Conservation (phyloP, 2,888 invertebrate genomes). For the Drosophila longiperda region DNA sequence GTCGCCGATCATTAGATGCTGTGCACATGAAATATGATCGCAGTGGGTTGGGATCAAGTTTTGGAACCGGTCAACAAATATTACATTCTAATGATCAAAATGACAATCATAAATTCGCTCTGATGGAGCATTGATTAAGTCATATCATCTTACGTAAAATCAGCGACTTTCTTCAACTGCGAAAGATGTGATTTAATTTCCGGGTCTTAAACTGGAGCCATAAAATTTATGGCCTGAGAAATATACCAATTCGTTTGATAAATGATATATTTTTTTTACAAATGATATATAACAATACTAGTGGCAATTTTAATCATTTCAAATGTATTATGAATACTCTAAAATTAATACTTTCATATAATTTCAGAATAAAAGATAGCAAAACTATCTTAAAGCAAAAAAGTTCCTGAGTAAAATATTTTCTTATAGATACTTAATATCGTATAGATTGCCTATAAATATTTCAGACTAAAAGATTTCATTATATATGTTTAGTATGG, state of each 20-base stretch:
- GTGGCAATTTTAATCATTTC: not conserved
- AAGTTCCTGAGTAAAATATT: not conserved
- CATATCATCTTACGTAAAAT: constrained; percentile 54
- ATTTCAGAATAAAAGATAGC: not conserved
- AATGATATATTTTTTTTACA: too few relatives aligned
- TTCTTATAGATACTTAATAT: too few relatives aligned
- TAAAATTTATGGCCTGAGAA: not conserved
- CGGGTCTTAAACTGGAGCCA: constrained; percentile 9
- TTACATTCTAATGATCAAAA: constrained; percentile 69
- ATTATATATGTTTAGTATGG: not conserved
- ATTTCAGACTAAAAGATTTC: too few relatives aligned
- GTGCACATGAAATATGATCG: constrained; percentile 65
- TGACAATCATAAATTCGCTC: constrained; percentile 61
- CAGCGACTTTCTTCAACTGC: constrained; percentile 31
- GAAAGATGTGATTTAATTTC: constrained; percentile 38
- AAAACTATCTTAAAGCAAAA: not conserved
- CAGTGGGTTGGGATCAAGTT: constrained; percentile 34
- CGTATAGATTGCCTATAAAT: not conserved
- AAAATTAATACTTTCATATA: not conserved
- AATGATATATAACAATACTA: not conserved
- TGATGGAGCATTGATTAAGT: constrained; percentile 67
- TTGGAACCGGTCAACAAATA: constrained; percentile 58
- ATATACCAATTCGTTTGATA: not conserved
- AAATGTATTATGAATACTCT: not conserved
- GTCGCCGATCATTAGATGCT: constrained; percentile 56